Percentiles rank a stretch among this genome's conserved stretches.
Conservation (phyloP, 2,888 invertebrate genomes). For the Merodon equestris region DNA sequence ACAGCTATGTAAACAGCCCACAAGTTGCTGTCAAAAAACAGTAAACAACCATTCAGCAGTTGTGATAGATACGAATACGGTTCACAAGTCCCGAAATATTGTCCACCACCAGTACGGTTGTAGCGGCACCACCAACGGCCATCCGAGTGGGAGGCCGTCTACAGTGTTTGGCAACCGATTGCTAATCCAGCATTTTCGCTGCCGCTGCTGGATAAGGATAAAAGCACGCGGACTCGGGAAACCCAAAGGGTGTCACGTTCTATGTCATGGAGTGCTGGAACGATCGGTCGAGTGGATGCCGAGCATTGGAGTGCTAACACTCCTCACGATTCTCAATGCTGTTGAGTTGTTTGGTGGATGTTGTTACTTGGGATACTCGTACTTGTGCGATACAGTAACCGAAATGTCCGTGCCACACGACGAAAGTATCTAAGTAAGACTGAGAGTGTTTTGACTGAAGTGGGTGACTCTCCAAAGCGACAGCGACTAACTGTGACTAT, state of each 20-base stretch:
- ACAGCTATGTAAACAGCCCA: slow-evolving; percentile 66
- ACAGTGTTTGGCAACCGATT: slow-evolving; percentile 27
- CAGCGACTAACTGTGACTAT: slow-evolving; percentile 20
- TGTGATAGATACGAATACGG: slow-evolving; percentile 13
- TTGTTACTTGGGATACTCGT: slow-evolving; percentile 27
- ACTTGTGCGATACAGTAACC: slow-evolving; percentile 6
- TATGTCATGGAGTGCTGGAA: slow-evolving; percentile 8
- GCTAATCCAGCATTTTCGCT: slow-evolving; percentile 45
- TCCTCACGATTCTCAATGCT: slow-evolving; percentile 62
- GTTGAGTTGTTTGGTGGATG: slow-evolving; percentile 35
- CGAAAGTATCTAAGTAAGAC: slow-evolving; percentile 54
- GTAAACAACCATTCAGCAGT: slow-evolving; percentile 41
- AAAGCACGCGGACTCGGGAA: too few species aligned
- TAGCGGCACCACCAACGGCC: slow-evolving; percentile 14
- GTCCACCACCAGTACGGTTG: slow-evolving; percentile 43
- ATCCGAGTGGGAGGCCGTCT: slow-evolving; percentile 59
- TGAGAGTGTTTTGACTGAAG: slow-evolving; percentile 27
- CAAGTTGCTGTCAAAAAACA: slow-evolving; percentile 61
- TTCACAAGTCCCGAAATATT: slow-evolving; percentile 8
- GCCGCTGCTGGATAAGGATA: slow-evolving; percentile 29
- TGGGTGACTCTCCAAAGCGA: slow-evolving; percentile 14
- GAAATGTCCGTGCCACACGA: too few species aligned
- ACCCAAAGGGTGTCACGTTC: slow-evolving; percentile 67
- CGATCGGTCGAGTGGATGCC: too few species aligned
- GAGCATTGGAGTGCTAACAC: slow-evolving; percentile 55